These are phyloP conservation scores for Tenrec ecaudatus DNA, from an alignment of 2,113 vertebrate species.

Conservation along the genomic window DNA sequence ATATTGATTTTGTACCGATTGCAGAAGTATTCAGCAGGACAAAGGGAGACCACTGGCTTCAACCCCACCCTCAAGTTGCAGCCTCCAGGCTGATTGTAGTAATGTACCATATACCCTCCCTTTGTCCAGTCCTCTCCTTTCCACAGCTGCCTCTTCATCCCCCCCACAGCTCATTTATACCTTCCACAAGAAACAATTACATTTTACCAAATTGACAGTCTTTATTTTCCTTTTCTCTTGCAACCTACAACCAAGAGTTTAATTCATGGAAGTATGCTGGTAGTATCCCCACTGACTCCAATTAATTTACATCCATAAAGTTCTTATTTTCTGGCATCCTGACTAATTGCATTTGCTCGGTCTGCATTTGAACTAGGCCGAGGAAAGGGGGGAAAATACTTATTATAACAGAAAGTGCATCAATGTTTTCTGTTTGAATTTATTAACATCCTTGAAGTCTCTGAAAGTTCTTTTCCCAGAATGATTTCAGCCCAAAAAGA, in stretches of 20 bases:
- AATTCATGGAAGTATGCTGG: constrained; percentile 42
- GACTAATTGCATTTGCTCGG: constrained; percentile 63
- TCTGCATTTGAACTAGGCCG: constrained; percentile 28
- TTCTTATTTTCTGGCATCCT: constrained; percentile 43
- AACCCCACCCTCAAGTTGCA: not conserved
- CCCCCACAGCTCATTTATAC: not conserved
- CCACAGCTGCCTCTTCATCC: not conserved
- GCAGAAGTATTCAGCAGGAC: not conserved
- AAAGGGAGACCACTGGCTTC: not conserved
- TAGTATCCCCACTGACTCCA: constrained; percentile 67
- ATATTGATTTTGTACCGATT: constrained; percentile 15
- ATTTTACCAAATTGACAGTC: not conserved
- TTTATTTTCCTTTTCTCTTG: not conserved
- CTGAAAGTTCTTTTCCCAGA: constrained; percentile 29
- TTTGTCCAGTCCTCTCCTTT: not conserved
- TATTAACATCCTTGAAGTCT: constrained; percentile 48
- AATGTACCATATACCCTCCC: not conserved
- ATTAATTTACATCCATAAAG: constrained; percentile 57
- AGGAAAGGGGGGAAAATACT: not conserved
- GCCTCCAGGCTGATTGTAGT: not conserved
- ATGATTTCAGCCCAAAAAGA: constrained; percentile 37
- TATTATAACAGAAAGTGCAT: constrained; percentile 32
- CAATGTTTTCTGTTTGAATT: constrained; percentile 22
- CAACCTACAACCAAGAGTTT: constrained; percentile 5
- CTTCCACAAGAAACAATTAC: not conserved